Evolutionary conservation across 2,113 vertebrate species (phyloP).

Genomic region (Strix uralensis): DNA sequence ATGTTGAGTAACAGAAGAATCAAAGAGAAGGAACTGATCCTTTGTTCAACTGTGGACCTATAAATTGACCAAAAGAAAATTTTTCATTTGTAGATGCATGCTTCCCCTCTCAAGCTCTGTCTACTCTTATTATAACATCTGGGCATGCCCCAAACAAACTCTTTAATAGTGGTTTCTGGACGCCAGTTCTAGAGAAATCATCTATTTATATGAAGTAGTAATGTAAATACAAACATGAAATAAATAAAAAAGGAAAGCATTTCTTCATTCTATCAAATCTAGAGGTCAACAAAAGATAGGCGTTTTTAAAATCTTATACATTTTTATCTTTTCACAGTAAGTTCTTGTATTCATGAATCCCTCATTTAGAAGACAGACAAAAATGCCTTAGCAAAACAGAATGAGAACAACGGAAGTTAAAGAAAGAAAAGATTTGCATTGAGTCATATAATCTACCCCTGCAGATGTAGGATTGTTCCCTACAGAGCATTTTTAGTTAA

Average conservation of each 20-base stretch:
- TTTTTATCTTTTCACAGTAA: not conserved
- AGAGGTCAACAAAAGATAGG: not conserved
- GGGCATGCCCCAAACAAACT: not conserved
- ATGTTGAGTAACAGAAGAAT: not conserved
- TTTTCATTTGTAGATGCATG: not conserved
- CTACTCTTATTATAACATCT: not conserved
- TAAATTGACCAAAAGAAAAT: not conserved
- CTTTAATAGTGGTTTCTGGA: not conserved
- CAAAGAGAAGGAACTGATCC: not conserved
- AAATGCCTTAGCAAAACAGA: not conserved
- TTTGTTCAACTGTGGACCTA: not conserved
- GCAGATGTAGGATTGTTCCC: not conserved
- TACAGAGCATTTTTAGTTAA: not conserved
- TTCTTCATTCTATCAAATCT: not conserved
- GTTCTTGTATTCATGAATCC: not conserved
- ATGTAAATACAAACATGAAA: not conserved
- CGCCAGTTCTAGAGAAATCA: not conserved
- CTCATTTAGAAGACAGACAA: not conserved
- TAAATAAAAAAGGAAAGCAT: accelerated
- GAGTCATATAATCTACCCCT: not conserved
- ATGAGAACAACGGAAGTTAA: not conserved
- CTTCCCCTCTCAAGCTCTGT: not conserved
- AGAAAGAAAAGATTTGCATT: not conserved
- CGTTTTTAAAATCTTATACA: not conserved
- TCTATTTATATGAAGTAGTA: not conserved